phyloP scores from a whole-genome alignment of 2,797 vertebrate genomes.

The Eptatretus atami region DNA sequence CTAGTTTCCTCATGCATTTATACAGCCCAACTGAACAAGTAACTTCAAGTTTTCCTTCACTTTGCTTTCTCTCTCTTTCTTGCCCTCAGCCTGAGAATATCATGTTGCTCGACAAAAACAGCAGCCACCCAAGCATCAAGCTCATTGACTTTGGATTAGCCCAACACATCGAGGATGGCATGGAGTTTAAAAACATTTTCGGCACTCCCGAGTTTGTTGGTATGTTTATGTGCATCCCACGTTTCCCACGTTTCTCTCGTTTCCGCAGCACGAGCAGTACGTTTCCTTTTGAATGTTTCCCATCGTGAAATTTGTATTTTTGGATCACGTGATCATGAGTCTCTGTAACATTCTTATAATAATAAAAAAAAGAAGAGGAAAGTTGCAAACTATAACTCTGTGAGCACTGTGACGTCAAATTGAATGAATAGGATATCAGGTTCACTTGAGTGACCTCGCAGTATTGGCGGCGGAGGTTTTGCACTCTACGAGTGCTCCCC shows the following conservation, averaged over 20 bases:
- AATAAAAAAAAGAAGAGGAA: too few species aligned
- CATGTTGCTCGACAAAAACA: conserved; percentile 64
- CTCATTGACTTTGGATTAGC: conserved; percentile 93
- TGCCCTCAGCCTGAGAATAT: conserved; percentile 69
- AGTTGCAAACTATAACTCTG: too few species aligned
- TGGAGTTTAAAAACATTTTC: conserved; percentile 99
- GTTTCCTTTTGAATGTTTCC: background rate
- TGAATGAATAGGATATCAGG: too few species aligned
- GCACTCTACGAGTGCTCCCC: too few species aligned
- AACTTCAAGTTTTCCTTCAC: too few species aligned
- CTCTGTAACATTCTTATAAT: background rate
- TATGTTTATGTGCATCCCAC: conserved; percentile 16
- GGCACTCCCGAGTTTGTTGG: conserved; percentile 92
- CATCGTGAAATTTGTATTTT: background rate
- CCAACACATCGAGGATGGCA: conserved; percentile 87
- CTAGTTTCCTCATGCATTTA: too few species aligned
- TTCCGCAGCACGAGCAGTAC: background rate
- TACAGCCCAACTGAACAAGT: too few species aligned
- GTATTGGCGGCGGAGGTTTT: too few species aligned
- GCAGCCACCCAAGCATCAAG: conserved; percentile 81
- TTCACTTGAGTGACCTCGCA: too few species aligned
- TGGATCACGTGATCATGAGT: background rate
- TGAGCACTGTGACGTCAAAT: too few species aligned
- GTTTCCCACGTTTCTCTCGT: background rate
- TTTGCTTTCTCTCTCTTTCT: background rate